Conservation (phyloP, 2,797 vertebrate species). For the Pseudopleuronectes americanus region DNA sequence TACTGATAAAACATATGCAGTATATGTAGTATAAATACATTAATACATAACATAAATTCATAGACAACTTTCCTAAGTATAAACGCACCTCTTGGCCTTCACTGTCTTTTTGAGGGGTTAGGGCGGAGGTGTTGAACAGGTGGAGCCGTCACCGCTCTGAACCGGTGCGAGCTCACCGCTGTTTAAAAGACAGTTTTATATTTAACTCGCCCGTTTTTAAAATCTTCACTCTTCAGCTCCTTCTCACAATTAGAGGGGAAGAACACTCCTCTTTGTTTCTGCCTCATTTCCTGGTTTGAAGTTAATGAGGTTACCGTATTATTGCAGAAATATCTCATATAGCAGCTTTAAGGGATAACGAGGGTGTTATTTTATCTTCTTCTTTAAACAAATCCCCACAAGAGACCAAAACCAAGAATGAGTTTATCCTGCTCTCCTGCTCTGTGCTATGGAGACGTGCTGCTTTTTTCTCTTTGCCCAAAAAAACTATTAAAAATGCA, state of each 20-base stretch:
- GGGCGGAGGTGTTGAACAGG: constrained; percentile 54
- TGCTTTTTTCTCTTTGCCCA: not conserved
- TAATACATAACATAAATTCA: not conserved
- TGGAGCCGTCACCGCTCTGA: constrained; percentile 48
- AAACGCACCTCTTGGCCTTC: not conserved
- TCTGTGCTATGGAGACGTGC: not conserved
- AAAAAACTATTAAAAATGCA: constrained; percentile 28
- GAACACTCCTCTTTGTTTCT: constrained; percentile 37
- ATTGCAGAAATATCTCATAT: constrained; percentile 46
- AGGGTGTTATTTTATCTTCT: constrained; percentile 18
- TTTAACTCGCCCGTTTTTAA: constrained; percentile 59
- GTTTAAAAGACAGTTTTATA: constrained; percentile 63
- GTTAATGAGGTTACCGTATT: constrained; percentile 63
- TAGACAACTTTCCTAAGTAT: not conserved
- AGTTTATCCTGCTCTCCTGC: constrained; percentile 19
- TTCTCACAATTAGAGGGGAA: constrained; percentile 42
- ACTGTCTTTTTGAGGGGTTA: constrained; percentile 15
- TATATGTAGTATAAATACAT: not conserved
- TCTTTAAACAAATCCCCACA: constrained; percentile 39
- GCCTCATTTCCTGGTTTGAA: constrained; percentile 61
- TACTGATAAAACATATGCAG: no score
- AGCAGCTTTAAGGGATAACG: constrained; percentile 42
- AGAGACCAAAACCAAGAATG: constrained; percentile 38
- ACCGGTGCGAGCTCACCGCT: constrained; percentile 28
- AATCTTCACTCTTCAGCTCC: constrained; percentile 37